Conservation (phyloP, 2,113 vertebrate species). For the Dipodomys spectabilis region DNA sequence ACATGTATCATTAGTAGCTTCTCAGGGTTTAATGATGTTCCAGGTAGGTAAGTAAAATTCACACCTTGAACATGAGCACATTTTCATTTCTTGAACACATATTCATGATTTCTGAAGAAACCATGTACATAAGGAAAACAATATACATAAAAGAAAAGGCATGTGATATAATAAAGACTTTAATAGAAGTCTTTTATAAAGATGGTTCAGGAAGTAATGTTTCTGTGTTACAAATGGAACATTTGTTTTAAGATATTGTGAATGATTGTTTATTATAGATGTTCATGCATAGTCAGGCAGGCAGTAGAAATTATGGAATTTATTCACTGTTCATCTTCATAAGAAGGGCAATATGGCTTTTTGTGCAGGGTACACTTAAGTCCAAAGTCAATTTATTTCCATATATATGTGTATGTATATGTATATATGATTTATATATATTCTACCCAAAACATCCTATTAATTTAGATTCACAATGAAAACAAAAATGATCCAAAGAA, state of each 20-base stretch:
- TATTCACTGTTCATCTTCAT: not conserved
- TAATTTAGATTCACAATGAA: not conserved
- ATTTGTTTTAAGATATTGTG: not conserved
- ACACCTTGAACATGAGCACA: not conserved
- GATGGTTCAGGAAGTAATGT: not conserved
- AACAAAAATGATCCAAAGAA: not conserved
- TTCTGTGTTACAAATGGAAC: not conserved
- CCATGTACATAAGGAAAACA: not conserved
- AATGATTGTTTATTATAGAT: not conserved
- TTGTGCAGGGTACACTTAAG: not conserved
- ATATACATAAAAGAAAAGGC: too few species aligned
- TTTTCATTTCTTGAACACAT: not conserved
- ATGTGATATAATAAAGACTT: not conserved
- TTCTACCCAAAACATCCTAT: not conserved
- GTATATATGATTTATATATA: too few species aligned
- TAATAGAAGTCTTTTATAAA: not conserved
- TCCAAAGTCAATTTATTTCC: not conserved
- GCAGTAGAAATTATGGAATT: not conserved
- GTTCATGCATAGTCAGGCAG: not conserved
- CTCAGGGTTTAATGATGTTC: not conserved
- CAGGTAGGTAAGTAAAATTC: not conserved
- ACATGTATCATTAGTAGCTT: not conserved
- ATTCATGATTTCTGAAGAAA: not conserved
- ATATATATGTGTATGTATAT: too few species aligned
- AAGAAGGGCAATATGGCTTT: not conserved